Conservation (phyloP, 2,113 vertebrate genomes). For the Chrysemys picta region DNA sequence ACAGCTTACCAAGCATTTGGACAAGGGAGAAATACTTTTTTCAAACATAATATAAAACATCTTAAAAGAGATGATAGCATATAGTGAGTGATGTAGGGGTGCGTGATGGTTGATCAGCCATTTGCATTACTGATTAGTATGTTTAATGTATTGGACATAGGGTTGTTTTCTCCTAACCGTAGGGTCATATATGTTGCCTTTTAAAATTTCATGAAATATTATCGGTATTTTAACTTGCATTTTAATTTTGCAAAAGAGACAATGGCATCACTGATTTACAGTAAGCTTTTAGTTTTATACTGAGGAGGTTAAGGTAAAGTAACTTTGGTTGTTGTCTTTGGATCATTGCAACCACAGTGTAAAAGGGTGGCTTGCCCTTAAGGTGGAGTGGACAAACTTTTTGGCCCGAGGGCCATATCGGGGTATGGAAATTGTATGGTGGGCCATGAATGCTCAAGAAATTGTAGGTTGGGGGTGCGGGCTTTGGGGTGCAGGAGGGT, state of each 20-base stretch:
- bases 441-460: too few relatives aligned
- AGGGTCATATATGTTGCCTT: neutral
- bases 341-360: constrained; percentile 58
- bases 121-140: neutral
- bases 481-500: too few relatives aligned
- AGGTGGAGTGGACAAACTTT: too few relatives aligned
- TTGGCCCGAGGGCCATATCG: too few relatives aligned
- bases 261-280: neutral
- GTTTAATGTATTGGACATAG: neutral
- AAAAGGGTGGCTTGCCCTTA: too few relatives aligned
- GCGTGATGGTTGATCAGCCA: neutral
- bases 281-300: constrained; percentile 8
- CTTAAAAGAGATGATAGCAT: neutral
- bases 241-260: neutral
- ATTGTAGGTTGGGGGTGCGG: too few relatives aligned
- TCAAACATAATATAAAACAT: neutral
- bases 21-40: neutral
- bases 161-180: neutral
- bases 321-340: neutral
- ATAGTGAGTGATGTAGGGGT: neutral
- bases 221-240: neutral
- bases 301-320: constrained; percentile 64
- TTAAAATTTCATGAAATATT: neutral
- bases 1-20: neutral
- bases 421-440: too few relatives aligned